These are phyloP conservation scores for Gasterosteus nipponicus DNA, from an alignment of 2,113 vertebrate genomes.

Conservation along the genomic window DNA sequence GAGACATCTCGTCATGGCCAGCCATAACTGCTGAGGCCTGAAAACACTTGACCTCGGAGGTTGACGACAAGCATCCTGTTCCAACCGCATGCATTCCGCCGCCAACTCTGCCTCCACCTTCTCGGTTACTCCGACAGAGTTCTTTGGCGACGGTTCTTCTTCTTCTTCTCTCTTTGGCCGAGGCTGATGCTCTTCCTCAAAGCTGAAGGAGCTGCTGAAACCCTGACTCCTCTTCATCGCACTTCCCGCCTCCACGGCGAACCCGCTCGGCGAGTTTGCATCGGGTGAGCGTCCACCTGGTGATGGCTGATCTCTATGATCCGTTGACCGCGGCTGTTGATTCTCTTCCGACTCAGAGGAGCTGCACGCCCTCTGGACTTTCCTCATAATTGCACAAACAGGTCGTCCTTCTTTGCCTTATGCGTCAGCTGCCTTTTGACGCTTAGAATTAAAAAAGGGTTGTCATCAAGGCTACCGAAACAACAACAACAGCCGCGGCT, in stretches of 20 bases:
- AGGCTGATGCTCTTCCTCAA: slow-evolving; percentile 52
- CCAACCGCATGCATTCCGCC: not conserved
- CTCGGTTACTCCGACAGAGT: slow-evolving; percentile 26
- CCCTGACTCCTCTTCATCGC: slow-evolving; percentile 70
- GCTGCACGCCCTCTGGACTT: slow-evolving; percentile 51
- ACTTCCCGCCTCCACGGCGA: slow-evolving; percentile 28
- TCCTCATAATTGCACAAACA: slow-evolving; percentile 46
- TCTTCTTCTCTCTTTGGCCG: slow-evolving; percentile 21
- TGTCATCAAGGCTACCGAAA: slow-evolving; percentile 19
- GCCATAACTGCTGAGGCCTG: slow-evolving; percentile 70
- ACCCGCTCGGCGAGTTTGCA: slow-evolving; percentile 22
- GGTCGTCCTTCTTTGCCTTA: slow-evolving; percentile 16
- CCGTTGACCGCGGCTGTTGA: slow-evolving; percentile 13
- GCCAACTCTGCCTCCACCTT: slow-evolving; percentile 23
- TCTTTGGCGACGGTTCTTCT: not conserved
- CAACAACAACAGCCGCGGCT: slow-evolving; percentile 36
- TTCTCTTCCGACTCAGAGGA: slow-evolving; percentile 59
- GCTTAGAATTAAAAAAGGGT: slow-evolving; percentile 3
- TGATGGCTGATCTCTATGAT: slow-evolving; percentile 25
- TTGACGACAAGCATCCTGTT: slow-evolving; percentile 17
- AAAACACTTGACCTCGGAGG: slow-evolving; percentile 39
- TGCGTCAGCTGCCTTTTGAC: slow-evolving; percentile 10
- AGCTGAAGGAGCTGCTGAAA: slow-evolving; percentile 70
- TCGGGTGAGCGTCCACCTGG: slow-evolving; percentile 29
- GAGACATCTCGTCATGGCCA: slow-evolving; percentile 69